Conservation (phyloP, 2,888 invertebrate genomes). For the Drosophila birchii region DNA sequence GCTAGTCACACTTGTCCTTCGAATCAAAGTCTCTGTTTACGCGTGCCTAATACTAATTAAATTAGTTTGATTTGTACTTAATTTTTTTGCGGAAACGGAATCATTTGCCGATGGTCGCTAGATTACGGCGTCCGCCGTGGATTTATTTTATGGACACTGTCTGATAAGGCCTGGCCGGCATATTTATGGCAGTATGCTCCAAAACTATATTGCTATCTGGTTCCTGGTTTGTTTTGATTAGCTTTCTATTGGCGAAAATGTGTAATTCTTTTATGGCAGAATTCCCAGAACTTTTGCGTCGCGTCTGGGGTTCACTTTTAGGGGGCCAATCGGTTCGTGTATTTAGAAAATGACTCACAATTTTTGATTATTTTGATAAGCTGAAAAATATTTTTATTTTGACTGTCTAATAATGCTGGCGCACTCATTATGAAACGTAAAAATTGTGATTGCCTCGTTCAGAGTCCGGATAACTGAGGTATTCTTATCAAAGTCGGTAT, state of each 20-base stretch:
- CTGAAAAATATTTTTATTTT: slow-evolving; percentile 7
- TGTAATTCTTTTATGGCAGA: slow-evolving; percentile 5
- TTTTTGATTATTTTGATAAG: background rate
- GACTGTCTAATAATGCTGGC: background rate
- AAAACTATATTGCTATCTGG: slow-evolving; percentile 17
- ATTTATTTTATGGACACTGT: slow-evolving; percentile 17
- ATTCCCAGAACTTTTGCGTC: slow-evolving; percentile 5
- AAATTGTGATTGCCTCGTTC: background rate
- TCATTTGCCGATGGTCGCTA: background rate
- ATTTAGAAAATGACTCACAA: slow-evolving; percentile 17
- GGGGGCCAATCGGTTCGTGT: background rate
- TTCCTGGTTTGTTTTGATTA: slow-evolving; percentile 25
- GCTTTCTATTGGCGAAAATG: slow-evolving; percentile 4
- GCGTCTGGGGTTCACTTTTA: background rate
- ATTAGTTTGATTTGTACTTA: slow-evolving; percentile 30
- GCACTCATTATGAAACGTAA: slow-evolving; percentile 4
- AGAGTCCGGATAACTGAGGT: background rate
- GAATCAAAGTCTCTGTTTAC: slow-evolving; percentile 5
- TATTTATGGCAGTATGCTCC: slow-evolving; percentile 19
- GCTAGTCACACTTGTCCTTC: slow-evolving; percentile 17
- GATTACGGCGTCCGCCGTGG: slow-evolving; percentile 11
- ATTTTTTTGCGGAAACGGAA: slow-evolving; percentile 25
- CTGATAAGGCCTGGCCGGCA: slow-evolving; percentile 21
- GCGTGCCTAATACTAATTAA: slow-evolving; percentile 33
- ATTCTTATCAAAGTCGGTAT: slow-evolving; percentile 11